phyloP scores from a whole-genome alignment of 2,888 invertebrate species.

The Therioaphis trifolii region DNA sequence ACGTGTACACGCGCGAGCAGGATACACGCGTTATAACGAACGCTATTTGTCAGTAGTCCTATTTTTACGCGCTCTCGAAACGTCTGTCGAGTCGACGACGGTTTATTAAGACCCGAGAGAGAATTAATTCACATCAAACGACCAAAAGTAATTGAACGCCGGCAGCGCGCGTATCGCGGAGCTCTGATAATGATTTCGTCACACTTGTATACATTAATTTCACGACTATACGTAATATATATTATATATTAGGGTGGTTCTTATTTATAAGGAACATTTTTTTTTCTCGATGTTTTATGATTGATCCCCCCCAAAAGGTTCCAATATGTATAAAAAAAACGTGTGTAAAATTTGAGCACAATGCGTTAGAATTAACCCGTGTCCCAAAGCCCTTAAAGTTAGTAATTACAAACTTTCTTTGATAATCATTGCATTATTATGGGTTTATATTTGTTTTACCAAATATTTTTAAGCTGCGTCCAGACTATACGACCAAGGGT shows the following conservation, averaged over 20 bases:
- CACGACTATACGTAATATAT: neutral
- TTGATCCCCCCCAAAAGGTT: neutral
- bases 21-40: conserved; percentile 15
- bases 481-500: too few species aligned
- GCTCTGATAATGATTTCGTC: neutral
- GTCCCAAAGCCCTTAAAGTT: neutral
- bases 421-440: too few species aligned
- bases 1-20: neutral
- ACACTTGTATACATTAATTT: conserved; percentile 19
- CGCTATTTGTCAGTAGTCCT: conserved; percentile 52
- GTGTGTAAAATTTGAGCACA: neutral
- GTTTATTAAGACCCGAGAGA: conserved; percentile 49
- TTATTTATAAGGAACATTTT: neutral
- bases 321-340: neutral
- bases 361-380: neutral
- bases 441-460: too few species aligned
- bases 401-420: too few species aligned
- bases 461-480: too few species aligned
- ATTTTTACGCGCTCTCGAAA: conserved; percentile 27
- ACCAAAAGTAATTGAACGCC: conserved; percentile 31
- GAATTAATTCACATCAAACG: conserved; percentile 39
- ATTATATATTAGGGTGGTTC: too few species aligned
- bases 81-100: conserved; percentile 11
- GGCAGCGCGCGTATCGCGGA: too few species aligned
- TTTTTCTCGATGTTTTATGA: neutral